These are phyloP conservation scores for Conistra vaccinii DNA, from an alignment of 2,888 invertebrate species.

Conservation along the genomic window DNA sequence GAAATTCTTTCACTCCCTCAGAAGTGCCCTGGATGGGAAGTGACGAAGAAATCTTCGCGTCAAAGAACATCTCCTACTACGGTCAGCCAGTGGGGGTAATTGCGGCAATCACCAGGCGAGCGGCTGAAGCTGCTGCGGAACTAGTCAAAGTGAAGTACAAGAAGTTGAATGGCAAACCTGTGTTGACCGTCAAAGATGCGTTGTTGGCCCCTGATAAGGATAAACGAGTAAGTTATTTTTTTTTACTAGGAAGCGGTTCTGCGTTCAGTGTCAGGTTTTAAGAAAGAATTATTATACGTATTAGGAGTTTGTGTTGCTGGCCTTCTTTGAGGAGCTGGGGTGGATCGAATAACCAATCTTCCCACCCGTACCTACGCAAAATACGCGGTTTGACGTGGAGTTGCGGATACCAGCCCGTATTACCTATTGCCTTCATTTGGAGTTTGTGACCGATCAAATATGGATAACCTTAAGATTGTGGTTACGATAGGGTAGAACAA, in stretches of 20 bases:
- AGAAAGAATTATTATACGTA: not conserved
- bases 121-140: constrained; percentile 79
- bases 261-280: not conserved
- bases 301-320: no score
- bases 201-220: constrained; percentile 85
- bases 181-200: constrained; percentile 88
- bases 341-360: no score
- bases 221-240: constrained; percentile 77
- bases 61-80: constrained; percentile 90
- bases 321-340: no score
- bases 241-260: not conserved
- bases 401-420: no score
- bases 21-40: constrained; percentile 78
- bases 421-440: no score
- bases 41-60: constrained; percentile 89
- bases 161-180: constrained; percentile 81
- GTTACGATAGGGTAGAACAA: not conserved
- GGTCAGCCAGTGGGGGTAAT: constrained; percentile 95
- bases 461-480: not conserved
- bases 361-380: no score
- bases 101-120: constrained; percentile 91
- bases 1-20: constrained; percentile 90
- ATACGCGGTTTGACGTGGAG: no score
- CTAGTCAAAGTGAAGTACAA: constrained; percentile 90
- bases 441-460: not conserved